Evolutionary conservation across 2,113 vertebrate genomes (phyloP), one percentile per base, ranked within the genome.

Genomic region (Brachypteracias leptosomus): DNA sequence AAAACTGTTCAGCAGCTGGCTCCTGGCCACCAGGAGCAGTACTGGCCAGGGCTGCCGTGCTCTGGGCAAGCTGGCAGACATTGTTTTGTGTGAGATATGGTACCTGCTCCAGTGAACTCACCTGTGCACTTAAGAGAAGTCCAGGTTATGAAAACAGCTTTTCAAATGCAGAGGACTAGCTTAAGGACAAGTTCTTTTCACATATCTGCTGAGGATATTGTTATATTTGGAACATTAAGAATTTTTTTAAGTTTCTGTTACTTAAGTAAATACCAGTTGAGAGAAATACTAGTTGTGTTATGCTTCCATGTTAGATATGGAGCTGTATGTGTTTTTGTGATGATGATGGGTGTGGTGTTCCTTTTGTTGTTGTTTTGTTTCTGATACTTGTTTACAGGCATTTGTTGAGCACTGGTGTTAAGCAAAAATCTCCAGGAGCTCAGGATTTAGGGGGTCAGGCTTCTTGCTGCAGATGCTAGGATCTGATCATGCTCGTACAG

Each of bases 31-130:
- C 2, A 5, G 0, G 6, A 66, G 38, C 65, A 12, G 55, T 18
- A 35, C 2, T 0, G 7, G 44, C 47, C 66, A 59, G 63, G 10
- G 16, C 4, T 0, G 66, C 52, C 1, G 4, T 10, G 61, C 61
- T 38, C 17, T 70, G 44, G 4, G 5, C 11, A 25, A 22, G 25
- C 71, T 61, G 54, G n/a, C 36, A 21, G n/a, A 2, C 58, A 24
- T 19, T 59, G 15, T 65, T 55, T 4, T 58, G 33, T 12, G 22
- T 12, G 18, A 36, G 65, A 33, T n/a, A 13, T 0, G 4, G 42
- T 58, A 10, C 72, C 63, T 86, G 46, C 42, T 58, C 20, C 3
- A 3, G 5, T 52, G 33, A 86, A 3, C 76, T 74, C 29, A 21
- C 55, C 72, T 61, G 31, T 40, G 71, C 16, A 7, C 12, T 49